Base-by-base conservation (phyloP, 1,140 invertebrate species). In the Drosophila ananassae region DNA sequence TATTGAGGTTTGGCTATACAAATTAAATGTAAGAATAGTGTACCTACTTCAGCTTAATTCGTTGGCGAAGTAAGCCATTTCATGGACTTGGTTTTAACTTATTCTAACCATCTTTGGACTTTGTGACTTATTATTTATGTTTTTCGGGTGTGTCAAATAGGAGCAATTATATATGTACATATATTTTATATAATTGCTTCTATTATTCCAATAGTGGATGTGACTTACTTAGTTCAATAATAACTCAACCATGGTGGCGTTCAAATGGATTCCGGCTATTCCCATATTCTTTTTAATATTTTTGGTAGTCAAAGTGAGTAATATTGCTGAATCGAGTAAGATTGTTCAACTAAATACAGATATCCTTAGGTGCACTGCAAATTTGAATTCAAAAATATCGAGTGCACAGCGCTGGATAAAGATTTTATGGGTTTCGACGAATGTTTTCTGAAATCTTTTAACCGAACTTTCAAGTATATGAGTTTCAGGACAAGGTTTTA, bases 381-480 rank as follows among this genome's bases (percentile, higher is more conserved):
- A 30, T 60, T 73, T 24, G 57, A 73, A 39, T 73, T 61, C 10
- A 61, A 57, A 7, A 73, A 73, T 24, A 1, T 68, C 1, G 44
- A 73, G 13, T 73, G 71, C 22, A 22, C 17, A 3, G 8, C 39
- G 6, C 0, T 53, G 4, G 56, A 73, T n/a, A 8, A 30, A 3
- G 4, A n/a, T 2, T 57, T 56, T n/a, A 2, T 47, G 1, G 30
- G 22, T 12, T 60, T 57, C 8, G 52, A 73, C 1, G 48, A 37
- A 52, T 73, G 63, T 21, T 56, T 30, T 50, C 4, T 73, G 2
- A 73, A 73, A 34, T 52, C 71, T 0, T 2, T 61, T 0, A 73
- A 68, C 56, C 63, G 71, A 0, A 56, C 56, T 3, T 73, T 68
- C 25, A 73, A 73, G 46, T 73, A 68, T 21, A 17, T 48, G 13